A percentile compares a stretch with the other conserved stretches of the same genome.
phyloP scores from a whole-genome alignment of 2,888 invertebrate species.

The Sarcophaga carnaria region DNA sequence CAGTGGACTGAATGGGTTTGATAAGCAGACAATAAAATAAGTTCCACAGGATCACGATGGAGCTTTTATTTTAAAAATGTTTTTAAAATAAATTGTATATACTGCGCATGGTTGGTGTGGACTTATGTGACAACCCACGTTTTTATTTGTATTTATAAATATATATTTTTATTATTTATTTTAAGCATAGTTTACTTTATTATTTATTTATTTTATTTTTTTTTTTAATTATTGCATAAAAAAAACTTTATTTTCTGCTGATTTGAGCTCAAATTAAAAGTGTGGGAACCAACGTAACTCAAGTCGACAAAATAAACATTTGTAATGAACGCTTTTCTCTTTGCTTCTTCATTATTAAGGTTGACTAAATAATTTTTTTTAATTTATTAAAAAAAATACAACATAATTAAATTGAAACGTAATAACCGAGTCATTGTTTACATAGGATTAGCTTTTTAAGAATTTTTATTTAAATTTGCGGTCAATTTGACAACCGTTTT shows the following conservation, averaged over 20 bases:
- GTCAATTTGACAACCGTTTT: constrained; percentile 54
- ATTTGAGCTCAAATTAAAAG: constrained; percentile 56
- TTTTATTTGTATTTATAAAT: constrained; percentile 36
- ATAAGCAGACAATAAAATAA: too few relatives aligned
- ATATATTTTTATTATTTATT: constrained; percentile 23
- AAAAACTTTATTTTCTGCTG: constrained; percentile 62
- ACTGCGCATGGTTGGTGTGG: too few relatives aligned
- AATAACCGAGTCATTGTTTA: not conserved
- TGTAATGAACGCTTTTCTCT: constrained; percentile 23
- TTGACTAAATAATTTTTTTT: constrained; percentile 27
- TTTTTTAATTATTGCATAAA: constrained; percentile 57
- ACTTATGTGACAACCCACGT: not conserved
- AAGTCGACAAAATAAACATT: constrained; percentile 59
- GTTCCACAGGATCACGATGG: too few relatives aligned
- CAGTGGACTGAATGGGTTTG: too few relatives aligned
- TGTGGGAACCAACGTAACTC: constrained; percentile 68
- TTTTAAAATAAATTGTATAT: too few relatives aligned
- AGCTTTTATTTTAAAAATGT: too few relatives aligned
- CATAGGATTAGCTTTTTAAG: not conserved
- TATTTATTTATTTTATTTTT: constrained; percentile 27
- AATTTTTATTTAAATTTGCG: constrained; percentile 38
- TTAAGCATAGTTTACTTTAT: constrained; percentile 47
- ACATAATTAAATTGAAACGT: constrained; percentile 4
- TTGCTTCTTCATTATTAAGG: constrained; percentile 30
- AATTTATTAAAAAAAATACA: not conserved